Conservation (phyloP, 2,113 vertebrate genomes). For the Solea senegalensis region DNA sequence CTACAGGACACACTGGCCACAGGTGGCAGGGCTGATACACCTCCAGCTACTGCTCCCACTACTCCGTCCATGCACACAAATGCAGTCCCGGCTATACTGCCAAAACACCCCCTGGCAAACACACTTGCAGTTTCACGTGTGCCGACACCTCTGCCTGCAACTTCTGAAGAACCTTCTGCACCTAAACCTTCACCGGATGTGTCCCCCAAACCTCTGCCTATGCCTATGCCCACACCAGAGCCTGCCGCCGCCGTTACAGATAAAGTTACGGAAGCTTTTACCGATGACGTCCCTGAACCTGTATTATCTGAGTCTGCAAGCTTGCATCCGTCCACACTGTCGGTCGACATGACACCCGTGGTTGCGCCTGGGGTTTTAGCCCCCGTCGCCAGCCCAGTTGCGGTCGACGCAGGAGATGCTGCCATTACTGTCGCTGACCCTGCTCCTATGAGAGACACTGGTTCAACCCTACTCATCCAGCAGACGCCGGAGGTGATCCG, state of each 20-base stretch:
- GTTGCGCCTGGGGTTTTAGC: constrained; percentile 35
- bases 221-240: constrained; percentile 29
- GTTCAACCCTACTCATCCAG: constrained; percentile 89
- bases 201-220: constrained; percentile 9
- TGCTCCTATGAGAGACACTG: constrained; percentile 76
- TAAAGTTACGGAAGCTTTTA: constrained; percentile 17
- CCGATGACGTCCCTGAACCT: not conserved
- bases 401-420: constrained; percentile 10
- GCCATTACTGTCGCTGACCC: constrained; percentile 44
- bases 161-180: constrained; percentile 35
- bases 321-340: constrained; percentile 19
- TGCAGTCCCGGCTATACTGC: constrained; percentile 42
- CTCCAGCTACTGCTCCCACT: constrained; percentile 29
- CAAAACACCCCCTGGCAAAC: constrained; percentile 49
- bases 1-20: constrained; percentile 91
- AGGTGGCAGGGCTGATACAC: constrained; percentile 78
- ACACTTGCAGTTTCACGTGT: constrained; percentile 23
- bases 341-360: constrained; percentile 22
- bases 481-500: constrained; percentile 94
- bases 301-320: constrained; percentile 17
- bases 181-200: constrained; percentile 37
- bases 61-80: constrained; percentile 19
- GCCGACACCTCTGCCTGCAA: not conserved
- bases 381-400: not conserved
- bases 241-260: constrained; percentile 15